Percentiles rank a stretch among this genome's conserved stretches.
These are phyloP conservation scores for Odontomachus brunneus DNA, from an alignment of 1,140 invertebrate species.

Conservation along the genomic window DNA sequence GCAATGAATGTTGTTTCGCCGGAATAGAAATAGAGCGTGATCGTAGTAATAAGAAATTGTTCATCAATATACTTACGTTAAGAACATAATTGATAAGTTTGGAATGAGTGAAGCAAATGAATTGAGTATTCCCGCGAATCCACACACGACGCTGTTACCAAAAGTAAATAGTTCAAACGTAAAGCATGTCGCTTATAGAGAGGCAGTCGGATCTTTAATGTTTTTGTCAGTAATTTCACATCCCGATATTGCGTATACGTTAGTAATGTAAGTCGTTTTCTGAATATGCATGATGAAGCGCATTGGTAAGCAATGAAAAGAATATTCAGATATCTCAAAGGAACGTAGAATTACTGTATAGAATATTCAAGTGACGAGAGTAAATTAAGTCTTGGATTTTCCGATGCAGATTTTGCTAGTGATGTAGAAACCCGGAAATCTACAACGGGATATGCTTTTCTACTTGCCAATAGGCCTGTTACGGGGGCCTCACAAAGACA, in stretches of 20 bases:
- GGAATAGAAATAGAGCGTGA: conserved; percentile 14
- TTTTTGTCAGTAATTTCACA: neutral
- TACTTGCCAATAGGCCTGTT: neutral
- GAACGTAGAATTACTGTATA: neutral
- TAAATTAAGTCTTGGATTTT: neutral
- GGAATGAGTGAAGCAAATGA: neutral
- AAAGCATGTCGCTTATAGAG: neutral
- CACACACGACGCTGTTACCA: neutral
- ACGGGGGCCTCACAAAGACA: neutral
- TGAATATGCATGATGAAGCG: conserved; percentile 48
- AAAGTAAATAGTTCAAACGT: neutral
- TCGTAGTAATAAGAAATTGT: neutral
- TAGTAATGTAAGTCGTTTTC: conserved; percentile 64
- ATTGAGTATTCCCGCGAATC: neutral
- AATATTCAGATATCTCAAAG: conserved; percentile 6
- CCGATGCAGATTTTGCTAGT: conserved; percentile 9
- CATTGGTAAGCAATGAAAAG: conserved; percentile 9
- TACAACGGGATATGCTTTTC: neutral
- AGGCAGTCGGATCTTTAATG: conserved; percentile 1
- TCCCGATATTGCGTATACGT: neutral
- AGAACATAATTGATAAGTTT: neutral
- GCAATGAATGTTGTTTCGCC: neutral
- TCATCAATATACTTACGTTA: neutral
- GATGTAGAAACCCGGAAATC: conserved; percentile 18
- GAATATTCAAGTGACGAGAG: conserved; percentile 23